Evolutionary conservation across 2,888 invertebrate genomes (phyloP).

Genomic region (Pomacea canaliculata): DNA sequence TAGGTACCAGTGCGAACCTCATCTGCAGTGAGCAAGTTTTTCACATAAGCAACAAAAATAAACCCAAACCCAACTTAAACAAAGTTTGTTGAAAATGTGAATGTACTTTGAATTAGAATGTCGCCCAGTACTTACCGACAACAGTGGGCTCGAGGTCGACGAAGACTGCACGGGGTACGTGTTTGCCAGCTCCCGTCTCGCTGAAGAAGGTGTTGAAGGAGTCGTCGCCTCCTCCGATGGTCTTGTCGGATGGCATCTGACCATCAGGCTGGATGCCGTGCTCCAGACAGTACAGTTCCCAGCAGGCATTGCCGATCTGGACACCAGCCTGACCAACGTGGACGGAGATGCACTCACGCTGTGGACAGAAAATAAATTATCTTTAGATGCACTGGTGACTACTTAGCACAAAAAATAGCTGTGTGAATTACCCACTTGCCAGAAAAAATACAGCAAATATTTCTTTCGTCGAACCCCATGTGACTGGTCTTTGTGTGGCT

Average conservation of each 20-base stretch:
- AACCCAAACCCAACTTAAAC: too few species aligned
- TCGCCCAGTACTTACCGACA: constrained; percentile 10
- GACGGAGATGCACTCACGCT: constrained; percentile 37
- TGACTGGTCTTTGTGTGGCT: too few species aligned
- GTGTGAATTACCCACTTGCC: too few species aligned
- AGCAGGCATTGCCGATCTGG: constrained; percentile 37
- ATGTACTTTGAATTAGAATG: too few species aligned
- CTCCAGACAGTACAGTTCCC: constrained; percentile 37
- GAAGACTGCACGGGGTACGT: constrained; percentile 73
- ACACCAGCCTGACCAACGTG: constrained; percentile 37
- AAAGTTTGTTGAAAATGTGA: too few species aligned
- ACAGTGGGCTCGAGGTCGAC: constrained; percentile 71
- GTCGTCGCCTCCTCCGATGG: constrained; percentile 78
- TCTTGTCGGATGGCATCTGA: constrained; percentile 83
- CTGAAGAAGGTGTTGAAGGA: constrained; percentile 84
- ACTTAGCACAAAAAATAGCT: too few species aligned
- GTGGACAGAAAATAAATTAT: background rate
- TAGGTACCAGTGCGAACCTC: too few species aligned
- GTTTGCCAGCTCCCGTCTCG: constrained; percentile 95
- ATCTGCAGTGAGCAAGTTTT: constrained; percentile 21
- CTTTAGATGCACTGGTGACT: too few species aligned
- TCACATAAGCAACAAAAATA: too few species aligned
- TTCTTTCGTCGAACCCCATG: too few species aligned
- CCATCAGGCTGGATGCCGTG: constrained; percentile 72
- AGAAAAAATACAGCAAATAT: too few species aligned